Evolutionary conservation across 2,888 invertebrate species (phyloP), one percentile per base, ranked within the genome.

Genomic region (Isoperla grammatica): DNA sequence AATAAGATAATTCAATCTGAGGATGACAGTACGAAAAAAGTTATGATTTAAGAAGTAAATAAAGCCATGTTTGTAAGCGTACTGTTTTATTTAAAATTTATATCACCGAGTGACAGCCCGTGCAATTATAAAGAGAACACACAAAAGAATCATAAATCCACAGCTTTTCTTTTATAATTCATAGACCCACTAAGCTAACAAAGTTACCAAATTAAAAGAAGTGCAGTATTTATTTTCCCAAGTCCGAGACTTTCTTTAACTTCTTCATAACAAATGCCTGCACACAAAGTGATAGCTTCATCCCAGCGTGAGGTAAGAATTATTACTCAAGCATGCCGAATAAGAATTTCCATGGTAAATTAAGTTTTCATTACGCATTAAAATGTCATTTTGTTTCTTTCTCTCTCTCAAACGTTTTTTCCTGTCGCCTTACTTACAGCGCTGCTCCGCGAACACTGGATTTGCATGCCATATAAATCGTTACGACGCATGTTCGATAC

Each of bases 381-480:
- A 60, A 60, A 56, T 50, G 50, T 60, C 60, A 56, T 60, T 60
- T 60, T 48, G 50, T 43, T 50, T 15, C 49, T 15, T 29, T 49
- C 20, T 56, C 48, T 23, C 48, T 23, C 57, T 19, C 49, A 17
- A 39, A 12, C 29, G 23, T 35, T 40, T 43, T 20, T 49, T 35
- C 23, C n/a, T n/a, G n/a, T n/a, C n/a, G n/a, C n/a, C 15, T 23
- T 59, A 45, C 29, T 42, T n/a, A n/a, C n/a, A 53, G 19, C 35
- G 29, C n/a, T 9, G 54, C 22, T 15, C 55, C 46, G 46, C 37
- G 49, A 12, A 20, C 12, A 22, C 61, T 60, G 54, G 62, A 62
- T 62, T 62, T 62, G 54, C 62, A 62, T 54, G 62, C 46, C 60
- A 60, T 53, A 62, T 62, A 62, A 62, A 62, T 62, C 60, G 60